phyloP scores from a whole-genome alignment of 2,888 invertebrate genomes.

The Stramonita haemastoma region DNA sequence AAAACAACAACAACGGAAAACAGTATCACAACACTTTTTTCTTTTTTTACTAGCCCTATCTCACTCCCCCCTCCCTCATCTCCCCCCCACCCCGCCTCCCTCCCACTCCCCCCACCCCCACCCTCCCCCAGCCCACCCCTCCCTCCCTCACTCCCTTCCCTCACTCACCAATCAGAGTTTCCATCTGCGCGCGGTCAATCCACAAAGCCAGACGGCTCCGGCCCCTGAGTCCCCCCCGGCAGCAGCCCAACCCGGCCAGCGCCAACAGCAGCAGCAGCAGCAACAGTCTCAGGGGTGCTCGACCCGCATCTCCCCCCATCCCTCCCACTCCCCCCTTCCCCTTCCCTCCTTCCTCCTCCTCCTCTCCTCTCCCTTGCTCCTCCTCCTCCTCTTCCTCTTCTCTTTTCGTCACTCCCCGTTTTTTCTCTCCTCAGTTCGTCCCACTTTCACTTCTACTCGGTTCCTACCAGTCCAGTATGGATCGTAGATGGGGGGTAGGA shows the following conservation, averaged over 20 bases:
- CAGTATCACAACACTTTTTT: too few relatives aligned
- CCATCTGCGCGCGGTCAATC: constrained; percentile 39
- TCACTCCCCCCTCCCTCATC: too few relatives aligned
- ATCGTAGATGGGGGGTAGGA: background rate
- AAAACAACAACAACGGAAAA: too few relatives aligned
- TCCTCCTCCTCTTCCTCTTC: background rate
- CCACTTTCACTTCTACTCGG: background rate
- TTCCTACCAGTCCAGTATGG: background rate
- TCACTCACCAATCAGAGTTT: constrained; percentile 32
- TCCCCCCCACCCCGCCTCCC: too few relatives aligned
- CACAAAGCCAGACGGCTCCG: constrained; percentile 34
- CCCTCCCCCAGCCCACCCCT: too few relatives aligned
- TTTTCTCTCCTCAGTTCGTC: background rate
- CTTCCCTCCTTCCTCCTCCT: background rate
- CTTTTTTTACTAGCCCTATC: too few relatives aligned
- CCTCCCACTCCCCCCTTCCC: background rate
- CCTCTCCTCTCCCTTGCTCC: background rate
- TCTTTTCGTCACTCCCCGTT: background rate
- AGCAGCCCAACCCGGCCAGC: constrained; percentile 27
- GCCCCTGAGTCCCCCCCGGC: constrained; percentile 11
- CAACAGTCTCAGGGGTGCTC: constrained; percentile 32
- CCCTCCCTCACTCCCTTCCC: too few relatives aligned
- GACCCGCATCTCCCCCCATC: background rate
- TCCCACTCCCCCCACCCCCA: too few relatives aligned
- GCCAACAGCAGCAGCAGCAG: constrained; percentile 40